Evolutionary conservation across 2,797 vertebrate genomes (phyloP).

Genomic region (Rhynchotus rufescens): DNA sequence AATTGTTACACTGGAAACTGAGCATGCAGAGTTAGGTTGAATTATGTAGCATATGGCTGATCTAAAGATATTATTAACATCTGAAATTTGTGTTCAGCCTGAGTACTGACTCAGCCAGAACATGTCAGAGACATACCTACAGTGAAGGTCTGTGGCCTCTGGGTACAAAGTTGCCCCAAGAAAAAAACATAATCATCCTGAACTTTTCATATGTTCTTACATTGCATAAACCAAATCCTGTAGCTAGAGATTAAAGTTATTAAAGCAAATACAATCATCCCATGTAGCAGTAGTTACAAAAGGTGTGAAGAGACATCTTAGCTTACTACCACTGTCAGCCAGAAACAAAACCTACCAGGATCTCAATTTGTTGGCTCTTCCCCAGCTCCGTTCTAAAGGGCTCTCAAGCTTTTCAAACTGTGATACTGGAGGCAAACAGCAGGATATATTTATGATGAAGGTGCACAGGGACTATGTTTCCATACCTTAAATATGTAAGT

Average conservation of each 20-base stretch:
- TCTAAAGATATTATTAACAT: not conserved
- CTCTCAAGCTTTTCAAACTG: not conserved
- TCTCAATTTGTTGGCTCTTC: not conserved
- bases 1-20: not conserved
- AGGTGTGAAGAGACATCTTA: not conserved
- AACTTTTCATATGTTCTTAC: not conserved
- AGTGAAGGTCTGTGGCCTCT: not conserved
- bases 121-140: not conserved
- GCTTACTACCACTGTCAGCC: not conserved
- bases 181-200: not conserved
- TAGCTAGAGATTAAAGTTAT: not conserved
- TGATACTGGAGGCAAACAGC: not conserved
- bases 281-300: not conserved
- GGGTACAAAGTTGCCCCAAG: not conserved
- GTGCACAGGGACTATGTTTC: not conserved
- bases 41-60: not conserved
- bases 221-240: not conserved
- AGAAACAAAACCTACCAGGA: not conserved
- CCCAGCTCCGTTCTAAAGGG: not conserved
- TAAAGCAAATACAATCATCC: not conserved
- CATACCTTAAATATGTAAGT: conserved; percentile 96
- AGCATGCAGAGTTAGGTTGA: not conserved
- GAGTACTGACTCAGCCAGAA: not conserved
- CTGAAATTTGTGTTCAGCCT: not conserved
- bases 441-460: not conserved